Base-by-base conservation (phyloP, 2,888 invertebrate species). In the Choristoneura rosaceana region DNA sequence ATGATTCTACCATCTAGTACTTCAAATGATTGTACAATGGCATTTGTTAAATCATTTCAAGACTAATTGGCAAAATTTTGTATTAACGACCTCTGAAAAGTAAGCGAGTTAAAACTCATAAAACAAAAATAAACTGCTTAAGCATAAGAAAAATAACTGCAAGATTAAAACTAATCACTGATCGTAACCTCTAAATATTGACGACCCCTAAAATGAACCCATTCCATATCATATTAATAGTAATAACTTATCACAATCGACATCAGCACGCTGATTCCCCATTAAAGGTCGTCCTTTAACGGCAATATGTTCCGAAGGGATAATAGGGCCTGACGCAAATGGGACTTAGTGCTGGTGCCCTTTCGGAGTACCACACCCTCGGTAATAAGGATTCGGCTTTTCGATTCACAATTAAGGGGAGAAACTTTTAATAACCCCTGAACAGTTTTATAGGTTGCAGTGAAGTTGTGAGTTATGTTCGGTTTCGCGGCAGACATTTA, bases 251-350 rank as follows among this genome's bases (percentile, higher is more conserved):
- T 85, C 77, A 79, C 75, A 74, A 76, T 75, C 75, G 82, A 81
- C 79, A 81, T 81, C 80, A 80, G 82, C 81, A 81, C 81, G 86
- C 85, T 85, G 85, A 87, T 87, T 84, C 81, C 87, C 86, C 90
- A 88, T 75, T 91, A 90, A 85, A 90, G 88, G 88, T 87, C 88
- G 74, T 83, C 82, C 85, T 85, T 88, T 90, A 90, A 89, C 82
- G 83, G 86, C 89, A 87, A 88, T 91, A 91, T 87, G 90, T 90
- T 91, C 85, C 77, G 78, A 82, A 83, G 84, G 90, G 90, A 91
- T 91, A 90, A 90, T 90, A 86, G 89, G 88, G 85, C 77, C 81
- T 78, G 88, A 88, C 88, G 80, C 87, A 87, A 90, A 90, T 90
- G 86, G 88, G 87, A 81, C 87, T 88, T 50, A 50, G 64, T 38